These are phyloP conservation scores for Typhlichthys subterraneus DNA, from an alignment of 2,797 vertebrate genomes.

Conservation along the genomic window DNA sequence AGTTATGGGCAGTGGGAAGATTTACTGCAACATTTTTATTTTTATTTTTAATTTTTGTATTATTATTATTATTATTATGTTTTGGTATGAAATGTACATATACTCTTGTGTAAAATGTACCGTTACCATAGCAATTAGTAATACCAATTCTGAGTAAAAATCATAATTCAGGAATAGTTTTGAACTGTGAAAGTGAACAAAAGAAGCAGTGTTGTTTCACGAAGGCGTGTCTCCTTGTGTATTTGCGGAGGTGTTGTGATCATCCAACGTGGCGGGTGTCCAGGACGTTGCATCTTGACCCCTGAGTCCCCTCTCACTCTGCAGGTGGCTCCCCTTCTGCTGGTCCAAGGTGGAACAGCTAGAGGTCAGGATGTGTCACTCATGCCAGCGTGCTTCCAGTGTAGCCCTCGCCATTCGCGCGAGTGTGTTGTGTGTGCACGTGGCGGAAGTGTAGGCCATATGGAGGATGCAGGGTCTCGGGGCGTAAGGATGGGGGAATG, in stretches of 20 bases:
- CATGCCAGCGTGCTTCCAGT: constrained; percentile 50
- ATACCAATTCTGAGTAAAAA: background rate
- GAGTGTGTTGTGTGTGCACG: constrained; percentile 27
- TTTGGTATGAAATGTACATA: too few species aligned
- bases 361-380: constrained; percentile 75
- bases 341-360: constrained; percentile 67
- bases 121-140: too few species aligned
- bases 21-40: too few species aligned
- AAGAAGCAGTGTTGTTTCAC: background rate
- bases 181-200: background rate
- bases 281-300: constrained; percentile 72
- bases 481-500: constrained; percentile 64
- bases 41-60: too few species aligned
- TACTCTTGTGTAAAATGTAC: too few species aligned
- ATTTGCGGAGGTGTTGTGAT: constrained; percentile 21
- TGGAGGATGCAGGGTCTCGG: constrained; percentile 62
- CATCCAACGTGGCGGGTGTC: constrained; percentile 54
- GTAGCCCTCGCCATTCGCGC: constrained; percentile 15
- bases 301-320: constrained; percentile 63
- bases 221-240: background rate
- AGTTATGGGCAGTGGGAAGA: too few species aligned
- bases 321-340: constrained; percentile 74
- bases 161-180: background rate
- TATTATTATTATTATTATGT: too few species aligned
- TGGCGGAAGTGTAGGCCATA: constrained; percentile 59